Evolutionary conservation across 2,797 vertebrate genomes (phyloP).

Genomic region (Gallinago nigripennis): DNA sequence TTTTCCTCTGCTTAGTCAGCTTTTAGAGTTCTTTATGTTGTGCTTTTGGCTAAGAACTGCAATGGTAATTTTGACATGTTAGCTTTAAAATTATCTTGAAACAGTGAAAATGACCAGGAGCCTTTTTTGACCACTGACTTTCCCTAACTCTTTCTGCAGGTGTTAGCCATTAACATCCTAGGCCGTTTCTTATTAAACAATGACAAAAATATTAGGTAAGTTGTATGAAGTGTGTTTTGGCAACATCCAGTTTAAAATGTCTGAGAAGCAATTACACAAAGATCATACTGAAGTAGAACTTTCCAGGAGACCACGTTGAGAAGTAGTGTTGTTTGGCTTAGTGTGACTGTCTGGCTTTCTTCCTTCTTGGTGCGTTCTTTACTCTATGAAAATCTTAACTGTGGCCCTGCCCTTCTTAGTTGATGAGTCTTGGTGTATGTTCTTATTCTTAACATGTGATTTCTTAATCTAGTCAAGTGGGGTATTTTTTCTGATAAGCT

Average conservation of each 20-base stretch:
- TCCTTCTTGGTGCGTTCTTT: not conserved
- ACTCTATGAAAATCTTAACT: not conserved
- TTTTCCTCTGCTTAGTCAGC: not conserved
- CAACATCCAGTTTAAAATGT: not conserved
- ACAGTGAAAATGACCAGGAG: not conserved
- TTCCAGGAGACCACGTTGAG: not conserved
- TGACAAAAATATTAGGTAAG: conserved; percentile 96
- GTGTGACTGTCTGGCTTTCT: not conserved
- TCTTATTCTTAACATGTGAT: not conserved
- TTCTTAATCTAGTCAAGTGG: not conserved
- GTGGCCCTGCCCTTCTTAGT: not conserved
- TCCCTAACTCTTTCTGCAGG: conserved; percentile 79
- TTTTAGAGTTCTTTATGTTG: not conserved
- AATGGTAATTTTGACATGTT: not conserved
- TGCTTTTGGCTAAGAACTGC: not conserved
- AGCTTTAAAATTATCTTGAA: not conserved
- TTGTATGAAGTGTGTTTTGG: not conserved
- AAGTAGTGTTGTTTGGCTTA: not conserved
- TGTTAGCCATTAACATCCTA: conserved; percentile 98
- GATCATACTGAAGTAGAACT: not conserved
- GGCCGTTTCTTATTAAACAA: conserved; percentile 99
- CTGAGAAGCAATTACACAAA: not conserved
- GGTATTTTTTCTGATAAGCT: not conserved
- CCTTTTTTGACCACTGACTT: not conserved
- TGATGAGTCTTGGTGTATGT: not conserved